Evolutionary conservation across 2,888 invertebrate genomes (phyloP), one percentile per base, ranked within the genome.

Genomic region (Pseudolycoriella hygida): DNA sequence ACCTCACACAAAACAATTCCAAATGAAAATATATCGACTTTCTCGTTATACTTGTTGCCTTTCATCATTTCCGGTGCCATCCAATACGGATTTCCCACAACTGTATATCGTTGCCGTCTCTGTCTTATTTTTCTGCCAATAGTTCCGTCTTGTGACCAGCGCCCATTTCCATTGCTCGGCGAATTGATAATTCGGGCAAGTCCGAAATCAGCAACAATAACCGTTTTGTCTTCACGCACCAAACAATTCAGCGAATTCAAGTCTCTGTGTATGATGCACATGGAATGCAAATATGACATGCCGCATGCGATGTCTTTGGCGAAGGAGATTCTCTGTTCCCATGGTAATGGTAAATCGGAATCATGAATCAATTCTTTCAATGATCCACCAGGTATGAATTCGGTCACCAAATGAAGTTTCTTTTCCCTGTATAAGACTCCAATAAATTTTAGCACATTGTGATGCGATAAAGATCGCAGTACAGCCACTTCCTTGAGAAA

Each of bases 1-100:
- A 87, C 87, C 79, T 94, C 94, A 60, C 94, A 94, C 3, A 93
- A 68, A 48, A 94, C 83, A 51, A 94, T 93, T 30, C 94, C 94
- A 64, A 88, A 94, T 19, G 92, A 92, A 66, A 94, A 94, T 49
- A 94, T 82, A 58, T 94, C 94, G 1, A 94, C 94, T 64, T 90
- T 90, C 61, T 94, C 93, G 58, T 94, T 93, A 61, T 94, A 94
- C 52, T 86, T 85, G 56, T 88, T 85, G 17, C 92, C 92, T 61
- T 86, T 89, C 87, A 94, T 88, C 94, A 94, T 94, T 66, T 94
- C 94, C 1, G 94, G 94, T 0, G 94, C 94, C 94, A 94, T 94
- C 92, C 93, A 94, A 65, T 92, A 94, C 1, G 94, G 93, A 70
- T 90, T 93, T 2, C 94, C 94, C 0, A 94, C 94, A 20, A 94